Base-by-base conservation (phyloP, 2,113 vertebrate species). In the Hydrochoerus hydrochaeris region DNA sequence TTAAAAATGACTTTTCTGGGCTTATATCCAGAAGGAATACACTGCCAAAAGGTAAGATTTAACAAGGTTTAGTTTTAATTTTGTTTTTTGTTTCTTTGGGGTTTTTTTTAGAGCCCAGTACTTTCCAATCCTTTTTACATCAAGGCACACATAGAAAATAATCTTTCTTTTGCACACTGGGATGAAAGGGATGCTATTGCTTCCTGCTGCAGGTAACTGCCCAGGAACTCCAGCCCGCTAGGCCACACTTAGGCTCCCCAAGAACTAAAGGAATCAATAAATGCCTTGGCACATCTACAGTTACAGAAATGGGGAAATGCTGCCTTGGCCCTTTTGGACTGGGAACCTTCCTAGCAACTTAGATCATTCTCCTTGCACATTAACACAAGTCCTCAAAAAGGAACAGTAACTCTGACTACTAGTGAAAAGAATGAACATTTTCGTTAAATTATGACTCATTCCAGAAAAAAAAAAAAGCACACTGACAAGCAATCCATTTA, bases 1-100 rank as follows among this genome's bases (percentile, higher is more conserved):
- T 97, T 98, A 97, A 97, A 97, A 97, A 90, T 91, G 63, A 97
- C 88, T 97, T 96, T 97, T 86, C 81, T 94, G 89, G 94, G 93
- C 92, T 96, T 92, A 83, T 91, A 96, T 93, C 91, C 95, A 97
- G 90, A 93, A 94, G 75, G 84, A 97, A 75, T 22, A 94, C 62
- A 62, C 46, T 96, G 95, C 81, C 94, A 97, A 97, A 97, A 96
- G 67, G 92, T 97, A 97, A 91, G 83, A 91, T 88, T 97, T 96
- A 97, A 95, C 75, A 96, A 93, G 94, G 89, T 92, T 95, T 93
- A 82, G 69, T 46, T 90, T 90, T 73, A 10, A 28, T 52, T 32
- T 81, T 75, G n/a, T 54, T 85, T 62, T 91, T 89, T 71, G 35
- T 52, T 32, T 81, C 67, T 49, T 54, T 85, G 49, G 49, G 49